phyloP scores from a whole-genome alignment of 2,888 invertebrate genomes.

The Chrysina gloriosa region DNA sequence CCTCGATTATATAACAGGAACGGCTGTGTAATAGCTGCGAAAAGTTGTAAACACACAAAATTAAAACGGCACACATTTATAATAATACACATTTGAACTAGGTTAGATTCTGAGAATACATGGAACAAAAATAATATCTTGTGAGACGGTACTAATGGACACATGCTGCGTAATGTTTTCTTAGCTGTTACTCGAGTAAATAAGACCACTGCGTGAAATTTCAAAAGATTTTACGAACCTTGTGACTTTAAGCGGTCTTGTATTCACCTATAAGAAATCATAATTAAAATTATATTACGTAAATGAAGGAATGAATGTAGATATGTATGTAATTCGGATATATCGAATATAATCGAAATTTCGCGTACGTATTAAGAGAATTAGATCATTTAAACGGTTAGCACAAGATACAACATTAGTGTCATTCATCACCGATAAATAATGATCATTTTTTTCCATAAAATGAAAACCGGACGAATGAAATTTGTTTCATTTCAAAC shows the following conservation, averaged over 20 bases:
- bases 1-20: conserved; percentile 3
- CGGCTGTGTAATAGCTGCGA: conserved; percentile 4
- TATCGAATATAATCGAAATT: too few relatives aligned
- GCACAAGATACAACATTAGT: too few relatives aligned
- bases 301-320: not conserved
- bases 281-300: not conserved
- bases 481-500: too few relatives aligned
- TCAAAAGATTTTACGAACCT: conserved; percentile 32
- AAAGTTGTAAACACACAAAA: conserved; percentile 17
- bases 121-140: conserved; percentile 29
- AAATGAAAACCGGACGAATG: too few relatives aligned
- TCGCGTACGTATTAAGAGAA: too few relatives aligned
- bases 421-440: too few relatives aligned
- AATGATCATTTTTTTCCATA: too few relatives aligned
- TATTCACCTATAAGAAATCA: conserved; percentile 32
- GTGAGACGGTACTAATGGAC: conserved; percentile 9
- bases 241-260: conserved; percentile 38
- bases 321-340: too few relatives aligned
- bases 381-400: too few relatives aligned
- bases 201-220: conserved; percentile 12
- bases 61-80: conserved; percentile 27
- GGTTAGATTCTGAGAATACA: conserved; percentile 23
- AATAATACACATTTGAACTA: conserved; percentile 9
- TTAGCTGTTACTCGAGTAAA: conserved; percentile 17
- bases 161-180: conserved; percentile 29